Evolutionary conservation across 1,140 invertebrate genomes (phyloP).

Genomic region (Tetragonula clypearis): DNA sequence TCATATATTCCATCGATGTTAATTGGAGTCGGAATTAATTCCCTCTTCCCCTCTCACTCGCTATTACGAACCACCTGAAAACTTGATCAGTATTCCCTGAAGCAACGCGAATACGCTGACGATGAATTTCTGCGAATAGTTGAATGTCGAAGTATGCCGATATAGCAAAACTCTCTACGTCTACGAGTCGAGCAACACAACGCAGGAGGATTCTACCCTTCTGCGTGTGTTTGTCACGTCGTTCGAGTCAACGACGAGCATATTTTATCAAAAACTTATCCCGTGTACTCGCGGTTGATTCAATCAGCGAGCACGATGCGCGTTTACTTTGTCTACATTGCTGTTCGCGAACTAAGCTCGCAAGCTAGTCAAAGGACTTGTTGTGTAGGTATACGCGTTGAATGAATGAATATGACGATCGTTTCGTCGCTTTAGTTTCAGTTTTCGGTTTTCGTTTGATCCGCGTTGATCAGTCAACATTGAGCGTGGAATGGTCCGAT

Average conservation of each 20-base stretch:
- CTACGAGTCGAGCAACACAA: conserved; percentile 28
- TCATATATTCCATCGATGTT: conserved; percentile 60
- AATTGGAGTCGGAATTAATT: conserved; percentile 74
- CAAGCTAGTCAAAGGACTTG: too few relatives aligned
- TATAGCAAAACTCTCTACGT: conserved; percentile 43
- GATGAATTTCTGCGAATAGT: conserved; percentile 64
- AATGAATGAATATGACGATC: too few relatives aligned
- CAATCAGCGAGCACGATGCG: background rate
- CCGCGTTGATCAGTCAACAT: too few relatives aligned
- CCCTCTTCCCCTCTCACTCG: background rate
- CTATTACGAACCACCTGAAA: conserved; percentile 64
- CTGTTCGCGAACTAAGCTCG: too few relatives aligned
- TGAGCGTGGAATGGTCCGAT: too few relatives aligned
- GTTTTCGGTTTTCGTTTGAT: too few relatives aligned
- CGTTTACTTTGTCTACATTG: background rate
- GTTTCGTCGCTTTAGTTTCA: too few relatives aligned
- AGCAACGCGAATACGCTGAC: conserved; percentile 61
- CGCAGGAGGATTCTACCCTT: conserved; percentile 36
- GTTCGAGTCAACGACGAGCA: conserved; percentile 43
- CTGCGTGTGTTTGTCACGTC: conserved; percentile 44
- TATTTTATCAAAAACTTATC: conserved; percentile 39
- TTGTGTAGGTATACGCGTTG: too few relatives aligned
- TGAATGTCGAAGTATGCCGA: conserved; percentile 53
- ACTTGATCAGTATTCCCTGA: conserved; percentile 67
- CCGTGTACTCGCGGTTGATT: background rate